These are phyloP conservation scores for Sogatella furcifera DNA, from an alignment of 1,140 invertebrate genomes.

Conservation along the genomic window DNA sequence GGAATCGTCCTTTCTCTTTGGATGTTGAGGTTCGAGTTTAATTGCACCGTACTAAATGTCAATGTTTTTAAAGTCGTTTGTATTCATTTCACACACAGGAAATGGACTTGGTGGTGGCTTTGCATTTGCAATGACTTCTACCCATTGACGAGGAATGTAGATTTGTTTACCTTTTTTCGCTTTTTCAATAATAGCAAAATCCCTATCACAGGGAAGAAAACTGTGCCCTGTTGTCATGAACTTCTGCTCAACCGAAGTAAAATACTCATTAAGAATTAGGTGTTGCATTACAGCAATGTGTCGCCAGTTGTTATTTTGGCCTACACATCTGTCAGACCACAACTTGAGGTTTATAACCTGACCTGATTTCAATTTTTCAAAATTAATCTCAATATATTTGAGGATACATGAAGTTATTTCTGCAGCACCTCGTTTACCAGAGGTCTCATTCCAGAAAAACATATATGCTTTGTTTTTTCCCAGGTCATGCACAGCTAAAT, in stretches of 20 bases:
- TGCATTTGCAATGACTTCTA: not conserved
- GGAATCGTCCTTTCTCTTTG: too few species aligned
- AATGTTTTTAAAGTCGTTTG: too few species aligned
- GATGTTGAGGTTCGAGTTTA: too few species aligned
- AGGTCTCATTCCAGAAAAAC: not conserved
- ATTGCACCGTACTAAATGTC: too few species aligned
- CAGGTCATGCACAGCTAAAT: not conserved
- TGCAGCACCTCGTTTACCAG: not conserved
- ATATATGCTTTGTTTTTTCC: not conserved
- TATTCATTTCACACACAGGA: too few species aligned
- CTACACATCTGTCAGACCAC: slow-evolving; percentile 6
- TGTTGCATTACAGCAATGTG: not conserved
- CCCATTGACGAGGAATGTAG: not conserved
- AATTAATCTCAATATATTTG: not conserved
- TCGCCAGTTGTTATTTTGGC: slow-evolving; percentile 9
- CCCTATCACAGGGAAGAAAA: slow-evolving; percentile 12
- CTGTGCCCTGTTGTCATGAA: slow-evolving; percentile 14
- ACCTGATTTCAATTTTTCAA: not conserved
- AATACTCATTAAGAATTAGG: slow-evolving; percentile 4
- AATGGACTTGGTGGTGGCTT: too few species aligned
- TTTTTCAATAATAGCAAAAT: slow-evolving; percentile 9
- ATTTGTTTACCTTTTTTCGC: not conserved
- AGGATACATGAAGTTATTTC: slow-evolving; percentile 8
- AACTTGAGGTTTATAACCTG: not conserved
- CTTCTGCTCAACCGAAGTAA: slow-evolving; percentile 4